phyloP scores from a whole-genome alignment of 1,140 invertebrate genomes.

The Brachionus sp. region DNA sequence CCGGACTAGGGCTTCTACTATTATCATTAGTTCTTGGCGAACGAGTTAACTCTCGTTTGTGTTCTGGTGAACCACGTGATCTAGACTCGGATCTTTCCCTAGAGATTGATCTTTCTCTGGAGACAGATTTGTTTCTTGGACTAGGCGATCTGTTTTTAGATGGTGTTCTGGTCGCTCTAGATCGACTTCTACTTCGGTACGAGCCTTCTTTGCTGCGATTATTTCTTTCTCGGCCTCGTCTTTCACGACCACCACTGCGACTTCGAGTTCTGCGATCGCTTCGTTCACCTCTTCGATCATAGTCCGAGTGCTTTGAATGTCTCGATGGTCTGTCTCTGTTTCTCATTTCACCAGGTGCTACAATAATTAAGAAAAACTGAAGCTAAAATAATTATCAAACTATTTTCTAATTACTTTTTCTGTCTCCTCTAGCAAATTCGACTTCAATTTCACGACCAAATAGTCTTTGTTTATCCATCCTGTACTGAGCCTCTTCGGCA shows the following conservation, averaged over 20 bases:
- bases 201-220: constrained; percentile 1
- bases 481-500: constrained; percentile 63
- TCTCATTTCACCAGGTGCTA: constrained; percentile 44
- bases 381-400: neutral
- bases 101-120: constrained; percentile 14
- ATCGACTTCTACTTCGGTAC: neutral
- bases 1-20: constrained; percentile 34
- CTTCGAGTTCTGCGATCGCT: neutral
- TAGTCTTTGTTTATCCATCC: constrained; percentile 58
- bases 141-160: neutral
- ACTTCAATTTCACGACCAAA: constrained; percentile 62
- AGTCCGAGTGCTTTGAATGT: neutral
- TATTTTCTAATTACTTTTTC: constrained; percentile 58
- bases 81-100: constrained; percentile 1
- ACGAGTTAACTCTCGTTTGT: neutral
- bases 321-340: neutral
- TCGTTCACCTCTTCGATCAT: neutral
- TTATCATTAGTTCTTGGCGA: constrained; percentile 33
- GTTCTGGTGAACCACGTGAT: constrained; percentile 4
- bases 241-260: constrained; percentile 4
- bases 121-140: constrained; percentile 33
- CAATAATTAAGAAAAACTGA: neutral
- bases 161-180: neutral
- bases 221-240: neutral
- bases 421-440: constrained; percentile 63